Evolutionary conservation across 2,888 invertebrate genomes (phyloP).

Genomic region (Pharmacophagus antenor): DNA sequence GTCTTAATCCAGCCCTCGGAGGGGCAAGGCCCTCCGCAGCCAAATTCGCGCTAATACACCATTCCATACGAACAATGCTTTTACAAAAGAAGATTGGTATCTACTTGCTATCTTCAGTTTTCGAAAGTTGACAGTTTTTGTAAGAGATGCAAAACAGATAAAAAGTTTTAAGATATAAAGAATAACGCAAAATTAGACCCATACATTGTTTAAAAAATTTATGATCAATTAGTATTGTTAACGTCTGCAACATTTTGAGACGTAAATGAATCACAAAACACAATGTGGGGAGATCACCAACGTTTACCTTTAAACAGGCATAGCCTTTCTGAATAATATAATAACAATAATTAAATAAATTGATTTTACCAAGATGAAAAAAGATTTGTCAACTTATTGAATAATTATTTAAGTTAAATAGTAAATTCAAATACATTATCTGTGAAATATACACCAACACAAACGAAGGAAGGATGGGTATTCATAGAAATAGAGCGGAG

Average conservation of each 20-base stretch:
- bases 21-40: constrained; percentile 11
- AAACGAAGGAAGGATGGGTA: background rate
- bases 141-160: background rate
- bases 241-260: too few relatives aligned
- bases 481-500: constrained; percentile 15
- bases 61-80: constrained; percentile 25
- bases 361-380: too few relatives aligned
- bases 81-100: constrained; percentile 22
- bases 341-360: too few relatives aligned
- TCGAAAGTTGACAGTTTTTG: background rate
- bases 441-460: background rate
- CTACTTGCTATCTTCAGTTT: constrained; percentile 22
- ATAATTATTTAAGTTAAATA: background rate
- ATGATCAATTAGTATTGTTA: too few relatives aligned
- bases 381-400: too few relatives aligned
- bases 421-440: background rate
- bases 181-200: too few relatives aligned
- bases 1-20: constrained; percentile 23
- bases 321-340: too few relatives aligned
- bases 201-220: too few relatives aligned
- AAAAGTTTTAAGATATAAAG: too few relatives aligned
- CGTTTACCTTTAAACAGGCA: too few relatives aligned
- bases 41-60: constrained; percentile 17
- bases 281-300: too few relatives aligned
- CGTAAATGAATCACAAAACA: too few relatives aligned